Conservation (phyloP, 2,113 vertebrate species). For the Naja naja region DNA sequence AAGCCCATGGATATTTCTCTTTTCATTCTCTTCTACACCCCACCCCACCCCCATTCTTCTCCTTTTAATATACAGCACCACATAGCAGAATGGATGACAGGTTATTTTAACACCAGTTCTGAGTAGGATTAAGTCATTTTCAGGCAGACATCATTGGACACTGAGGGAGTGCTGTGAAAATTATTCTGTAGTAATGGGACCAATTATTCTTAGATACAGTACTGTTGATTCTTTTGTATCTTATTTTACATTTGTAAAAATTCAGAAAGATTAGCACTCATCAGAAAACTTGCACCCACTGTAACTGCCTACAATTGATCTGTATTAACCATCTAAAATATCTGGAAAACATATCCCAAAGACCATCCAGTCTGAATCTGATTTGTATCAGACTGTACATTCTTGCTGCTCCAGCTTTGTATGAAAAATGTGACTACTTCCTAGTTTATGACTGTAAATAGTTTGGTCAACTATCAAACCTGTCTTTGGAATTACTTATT, state of each 20-base stretch:
- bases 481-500: background rate
- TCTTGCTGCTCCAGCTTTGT: accelerated
- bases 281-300: background rate
- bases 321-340: slow-evolving; percentile 32
- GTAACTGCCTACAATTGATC: background rate
- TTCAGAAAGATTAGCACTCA: slow-evolving; percentile 37
- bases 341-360: slow-evolving; percentile 36
- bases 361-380: slow-evolving; percentile 22
- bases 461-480: background rate
- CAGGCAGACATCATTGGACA: slow-evolving; percentile 76
- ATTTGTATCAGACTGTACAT: slow-evolving; percentile 40
- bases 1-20: slow-evolving; percentile 65
- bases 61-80: slow-evolving; percentile 65
- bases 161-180: slow-evolving; percentile 73
- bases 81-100: slow-evolving; percentile 69
- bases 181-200: slow-evolving; percentile 69
- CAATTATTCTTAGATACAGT: slow-evolving; percentile 50
- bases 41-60: background rate
- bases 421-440: slow-evolving; percentile 24
- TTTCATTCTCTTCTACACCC: slow-evolving; percentile 37
- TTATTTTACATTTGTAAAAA: slow-evolving; percentile 48
- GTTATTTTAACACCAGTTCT: slow-evolving; percentile 74
- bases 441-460: slow-evolving; percentile 38
- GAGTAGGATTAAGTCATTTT: slow-evolving; percentile 79
- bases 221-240: slow-evolving; percentile 51